Base-by-base conservation (phyloP, 2,113 vertebrate species). In the Cricetomys ansorgei region DNA sequence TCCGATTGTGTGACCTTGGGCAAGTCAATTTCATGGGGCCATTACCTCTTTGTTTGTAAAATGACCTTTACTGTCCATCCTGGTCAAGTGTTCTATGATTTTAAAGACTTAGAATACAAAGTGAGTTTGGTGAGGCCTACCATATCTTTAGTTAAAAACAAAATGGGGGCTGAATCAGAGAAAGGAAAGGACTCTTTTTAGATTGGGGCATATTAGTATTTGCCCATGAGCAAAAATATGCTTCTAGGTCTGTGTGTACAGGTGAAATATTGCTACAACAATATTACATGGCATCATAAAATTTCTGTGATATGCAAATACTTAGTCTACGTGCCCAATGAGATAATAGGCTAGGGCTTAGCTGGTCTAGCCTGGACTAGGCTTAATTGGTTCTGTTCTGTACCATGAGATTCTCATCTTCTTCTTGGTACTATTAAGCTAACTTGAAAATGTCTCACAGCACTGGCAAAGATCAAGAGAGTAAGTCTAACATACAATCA, bases 51-150 rank as follows among this genome's bases (percentile, higher is more conserved):
- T 90, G 83, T 94, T 89, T 89, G 55, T 45, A 88, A 89, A 23
- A 62, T 90, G 34, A 94, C 37, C 27, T 92, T 31, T 94, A 70
- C 62, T 88, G 40, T 5, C 11, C 3, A 50, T 40, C 1, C 4
- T 75, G 43, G 31, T 62, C 70, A 89, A 64, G 67, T 72, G 29
- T 79, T 67, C 59, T 86, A 25, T 92, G n/a, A 90, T 94, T 83
- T 94, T 92, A 73, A 97, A 84, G 75, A 92, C 6, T 17, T 90
- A 43, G 6, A 73, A 55, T 57, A 29, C 27, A 84, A 96, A 95
- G 10, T 53, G 69, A 90, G 81, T 90, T 93, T 96, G 34, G 12
- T 84, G n/a, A 94, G 89, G 69, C 3, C 37, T 88, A 50, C 16
- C 21, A 19, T 62, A 87, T 73, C 37, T 83, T 94, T 16, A 88